Percentiles rank a stretch among this genome's conserved stretches.
Conservation (phyloP, 2,888 invertebrate genomes). For the Scotopteryx bipunctaria region DNA sequence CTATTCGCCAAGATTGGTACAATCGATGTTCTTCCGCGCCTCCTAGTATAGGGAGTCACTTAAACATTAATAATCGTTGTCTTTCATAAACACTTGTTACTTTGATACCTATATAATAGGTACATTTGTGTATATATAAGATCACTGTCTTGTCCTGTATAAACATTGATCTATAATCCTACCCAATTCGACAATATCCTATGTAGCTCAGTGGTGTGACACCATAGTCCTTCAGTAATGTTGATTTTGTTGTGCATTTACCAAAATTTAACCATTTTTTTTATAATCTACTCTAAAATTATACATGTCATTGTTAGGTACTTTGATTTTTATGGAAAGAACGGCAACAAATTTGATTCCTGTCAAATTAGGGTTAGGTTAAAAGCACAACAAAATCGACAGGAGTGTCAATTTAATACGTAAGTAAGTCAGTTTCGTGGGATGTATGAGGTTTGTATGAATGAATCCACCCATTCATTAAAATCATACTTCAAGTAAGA, state of each 20-base stretch:
- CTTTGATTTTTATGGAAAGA: no score
- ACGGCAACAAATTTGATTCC: no score
- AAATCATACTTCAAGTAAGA: neutral
- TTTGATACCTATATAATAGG: constrained; percentile 37
- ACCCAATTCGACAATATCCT: constrained; percentile 22
- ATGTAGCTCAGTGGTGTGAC: constrained; percentile 17
- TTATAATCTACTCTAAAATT: no score
- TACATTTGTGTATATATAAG: constrained; percentile 15
- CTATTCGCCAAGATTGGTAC: constrained; percentile 51
- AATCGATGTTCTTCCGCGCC: constrained; percentile 74
- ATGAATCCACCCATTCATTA: neutral
- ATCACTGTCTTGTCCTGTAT: constrained; percentile 8
- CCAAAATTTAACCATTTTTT: no score
- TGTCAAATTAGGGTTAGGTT: no score
- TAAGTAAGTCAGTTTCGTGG: constrained; percentile 28
- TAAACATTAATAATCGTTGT: constrained; percentile 47
- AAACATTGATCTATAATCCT: constrained; percentile 8
- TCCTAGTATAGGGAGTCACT: constrained; percentile 62
- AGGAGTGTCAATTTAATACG: constrained; percentile 27
- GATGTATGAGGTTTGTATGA: constrained; percentile 6
- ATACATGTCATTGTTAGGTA: no score
- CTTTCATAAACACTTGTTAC: constrained; percentile 47
- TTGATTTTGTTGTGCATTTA: no score
- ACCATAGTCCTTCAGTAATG: constrained; percentile 20
- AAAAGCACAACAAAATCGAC: no score